Evolutionary conservation across 2,797 vertebrate genomes (phyloP), one percentile per base, ranked within the genome.

Genomic region (Discoglossus pictus): DNA sequence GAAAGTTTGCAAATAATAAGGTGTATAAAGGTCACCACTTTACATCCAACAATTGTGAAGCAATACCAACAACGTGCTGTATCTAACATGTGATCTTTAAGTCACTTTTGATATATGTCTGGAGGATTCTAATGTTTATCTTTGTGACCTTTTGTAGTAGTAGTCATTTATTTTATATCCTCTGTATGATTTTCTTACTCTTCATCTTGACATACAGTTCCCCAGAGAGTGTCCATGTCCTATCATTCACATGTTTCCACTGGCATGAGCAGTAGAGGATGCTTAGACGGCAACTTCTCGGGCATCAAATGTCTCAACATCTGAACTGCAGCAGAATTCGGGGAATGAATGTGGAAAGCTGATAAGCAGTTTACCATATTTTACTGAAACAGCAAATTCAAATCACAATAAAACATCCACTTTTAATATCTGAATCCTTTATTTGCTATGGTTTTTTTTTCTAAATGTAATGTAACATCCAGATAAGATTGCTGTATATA

Each of bases 121-220:
- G 12, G 50, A 55, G 3, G 16, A 54, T 54, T 36, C 17, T 46
- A 23, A 7, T 42, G 25, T 64, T 56, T 65, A 35, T 31, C 17
- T 31, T 17, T n/a, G 17, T 60, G 47, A 68, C 55, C 65, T 68
- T 60, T 58, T 51, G 16, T 27, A 58, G 35, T 31, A 52, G 24
- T 68, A 52, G 46, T 59, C 44, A 67, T 50, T 68, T 60, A 60
- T 52, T 44, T 21, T 43, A 60, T 52, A 68, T 9, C 35, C 54
- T 68, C 46, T 58, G 27, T 16, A 60, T 36, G 11, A 27, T 50
- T 16, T 60, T 64, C 27, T 35, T 44, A 21, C 13, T 10, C 16
- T 36, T 12, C 10, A 21, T 56, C 20, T 46, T 46, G 51, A 47
- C 40, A 46, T 53, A 36, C 13, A 15, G 36, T 36, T 34, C 65